Base-by-base conservation (phyloP, 2,797 vertebrate species). In the Streptopelia turtur region DNA sequence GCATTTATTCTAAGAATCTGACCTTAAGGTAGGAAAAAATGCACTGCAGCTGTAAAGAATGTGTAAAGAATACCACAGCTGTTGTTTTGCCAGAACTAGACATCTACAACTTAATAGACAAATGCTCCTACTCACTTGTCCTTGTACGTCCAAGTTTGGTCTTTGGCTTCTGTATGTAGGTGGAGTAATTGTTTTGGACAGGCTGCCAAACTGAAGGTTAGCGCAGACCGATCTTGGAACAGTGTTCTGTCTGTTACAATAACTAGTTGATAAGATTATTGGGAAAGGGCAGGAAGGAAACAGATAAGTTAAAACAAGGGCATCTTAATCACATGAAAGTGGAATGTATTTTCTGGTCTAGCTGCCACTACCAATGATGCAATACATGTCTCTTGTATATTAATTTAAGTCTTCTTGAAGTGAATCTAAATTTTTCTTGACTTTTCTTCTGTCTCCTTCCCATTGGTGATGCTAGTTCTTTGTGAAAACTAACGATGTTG, bases 201-300 rank as follows among this genome's bases (percentile, higher is more conserved):
- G 43, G 75, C 93, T 93, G 92, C 84, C 86, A 93, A 72, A 78
- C 14, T 33, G 83, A 87, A 93, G 88, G 79, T 91, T 95, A 81
- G 87, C 72, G 83, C 85, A 74, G 37, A 93, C 28, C 68, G 71
- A 17, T 74, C 64, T 35, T 47, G 52, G 86, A 82, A 35, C 66
- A 59, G 50, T 13, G 45, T 33, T 84, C 27, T 43, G 4, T 84
- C 30, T 74, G 2, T 35, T 87, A 63, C 63, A 83, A 9, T 14
- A 41, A 61, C 55, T 25, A 37, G 77, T 53, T 90, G 93, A 95
- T 93, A 90, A 95, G 83, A 78, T 83, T 69, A 82, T 45, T 83
- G 59, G 41, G 68, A 79, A 72, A 31, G 60, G 41, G 75, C 90
- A 94, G 87, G 82, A 89, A 91, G 64, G 65, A 78, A 61, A n/a